Percentiles rank a stretch among this genome's conserved stretches.
phyloP scores from a whole-genome alignment of 2,113 vertebrate genomes.

The Pandion haliaetus region DNA sequence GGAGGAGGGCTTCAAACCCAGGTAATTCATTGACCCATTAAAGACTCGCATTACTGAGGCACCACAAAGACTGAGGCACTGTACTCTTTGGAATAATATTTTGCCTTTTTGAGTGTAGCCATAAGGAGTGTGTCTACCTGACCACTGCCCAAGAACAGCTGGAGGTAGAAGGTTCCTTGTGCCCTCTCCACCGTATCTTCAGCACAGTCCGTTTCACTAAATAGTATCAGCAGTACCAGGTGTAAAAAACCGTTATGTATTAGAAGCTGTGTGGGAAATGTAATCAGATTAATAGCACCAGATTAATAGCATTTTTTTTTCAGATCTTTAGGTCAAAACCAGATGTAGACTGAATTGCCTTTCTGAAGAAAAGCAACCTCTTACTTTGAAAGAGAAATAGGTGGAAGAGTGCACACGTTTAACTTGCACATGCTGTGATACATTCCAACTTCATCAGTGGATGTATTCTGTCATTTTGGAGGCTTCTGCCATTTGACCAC shows the following conservation, averaged over 20 bases:
- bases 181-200: neutral
- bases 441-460: neutral
- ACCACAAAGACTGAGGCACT: neutral
- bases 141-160: neutral
- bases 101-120: neutral
- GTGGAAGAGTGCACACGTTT: neutral
- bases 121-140: neutral
- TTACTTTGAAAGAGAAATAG: neutral
- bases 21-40: neutral
- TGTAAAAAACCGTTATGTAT: neutral
- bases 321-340: neutral
- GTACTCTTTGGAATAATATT: neutral
- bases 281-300: neutral
- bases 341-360: neutral
- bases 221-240: neutral
- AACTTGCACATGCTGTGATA: neutral
- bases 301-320: neutral
- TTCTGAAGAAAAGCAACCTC: neutral
- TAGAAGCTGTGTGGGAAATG: neutral
- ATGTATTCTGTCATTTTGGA: neutral
- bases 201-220: neutral
- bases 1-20: neutral
- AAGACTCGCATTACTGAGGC: neutral
- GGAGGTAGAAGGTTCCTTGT: neutral
- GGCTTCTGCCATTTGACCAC: neutral